Base-by-base conservation (phyloP, 2,113 vertebrate genomes). In the Paralichthys olivaceus region DNA sequence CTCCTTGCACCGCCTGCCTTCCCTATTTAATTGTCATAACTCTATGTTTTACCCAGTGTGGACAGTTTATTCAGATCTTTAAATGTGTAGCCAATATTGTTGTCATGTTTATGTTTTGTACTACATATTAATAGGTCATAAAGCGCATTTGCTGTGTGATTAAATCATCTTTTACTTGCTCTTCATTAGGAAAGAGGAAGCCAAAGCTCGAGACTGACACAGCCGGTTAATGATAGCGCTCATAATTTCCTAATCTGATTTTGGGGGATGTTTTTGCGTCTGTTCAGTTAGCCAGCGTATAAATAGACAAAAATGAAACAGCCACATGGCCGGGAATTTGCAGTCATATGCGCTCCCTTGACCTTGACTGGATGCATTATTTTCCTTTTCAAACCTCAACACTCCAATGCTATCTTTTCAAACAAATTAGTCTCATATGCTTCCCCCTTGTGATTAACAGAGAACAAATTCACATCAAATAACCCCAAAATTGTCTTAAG, bases 341-440 rank as follows among this genome's bases (percentile, higher is more conserved):
- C 68, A 84, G 85, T 93, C 90, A 91, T 89, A 86, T 87, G 90
- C 45, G 66, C 64, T 65, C 63, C 54, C 49, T 80, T 83, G 73
- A 55, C 81, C 81, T 81, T 84, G 84, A 84, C 68, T 84, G 72
- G 75, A 74, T 43, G 75, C 77, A 76, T 87, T 77, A 70, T 84
- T 59, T 73, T 75, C 72, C 47, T 59, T 62, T 79, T 64, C 57
- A 75, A 70, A 63, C 60, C 69, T 74, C 69, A 67, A 72, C 84
- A 79, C 67, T 82, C 77, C 60, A 81, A 7, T 87, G 75, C 64
- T 81, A 83, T 89, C 22, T 86, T 84, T 91, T 84, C 84, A 83
- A 79, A 87, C 71, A 84, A 89, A 92, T 90, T 69, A 84, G 86
- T 84, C 83, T 91, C 87, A 80, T 88, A 90, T 90, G 90, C 87